These are phyloP conservation scores for Palythoa caribaeorum DNA, from an alignment of 92 coral and sea anemone genomes.

Conservation along the genomic window DNA sequence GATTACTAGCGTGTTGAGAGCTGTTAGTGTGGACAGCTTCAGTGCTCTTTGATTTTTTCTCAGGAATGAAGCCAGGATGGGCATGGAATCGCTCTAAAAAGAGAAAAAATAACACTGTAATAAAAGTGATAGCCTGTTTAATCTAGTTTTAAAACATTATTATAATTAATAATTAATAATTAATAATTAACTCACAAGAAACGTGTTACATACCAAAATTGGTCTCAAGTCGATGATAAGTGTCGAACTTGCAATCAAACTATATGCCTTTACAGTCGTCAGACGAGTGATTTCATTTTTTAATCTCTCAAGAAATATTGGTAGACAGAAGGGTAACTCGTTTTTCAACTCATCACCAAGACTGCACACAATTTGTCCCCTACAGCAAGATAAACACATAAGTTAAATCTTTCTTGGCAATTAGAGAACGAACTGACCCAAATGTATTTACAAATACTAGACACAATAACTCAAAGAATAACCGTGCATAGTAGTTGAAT, in stretches of 20 bases:
- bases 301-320: slow-evolving; percentile 96
- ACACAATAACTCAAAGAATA: no score
- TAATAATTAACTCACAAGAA: not conserved
- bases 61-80: slow-evolving; percentile 93
- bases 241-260: slow-evolving; percentile 97
- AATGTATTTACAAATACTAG: not conserved
- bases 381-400: slow-evolving; percentile 13
- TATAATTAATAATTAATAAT: no score
- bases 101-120: not conserved
- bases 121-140: no score
- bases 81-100: slow-evolving; percentile 93
- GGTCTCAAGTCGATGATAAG: slow-evolving; percentile 85
- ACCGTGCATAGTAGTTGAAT: no score
- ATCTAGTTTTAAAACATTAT: no score
- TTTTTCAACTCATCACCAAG: slow-evolving; percentile 90
- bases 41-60: slow-evolving; percentile 97
- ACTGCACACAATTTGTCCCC: slow-evolving; percentile 97
- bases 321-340: slow-evolving; percentile 88
- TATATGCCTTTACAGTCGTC: slow-evolving; percentile 96
- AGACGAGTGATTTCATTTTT: slow-evolving; percentile 96
- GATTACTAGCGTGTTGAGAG: slow-evolving; percentile 91
- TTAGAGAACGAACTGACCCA: not conserved
- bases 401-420: not conserved
- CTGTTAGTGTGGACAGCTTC: slow-evolving; percentile 87
- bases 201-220: slow-evolving; percentile 79